phyloP scores from a whole-genome alignment of 92 coral and sea anemone genomes.

The Virgularia gustaviana region DNA sequence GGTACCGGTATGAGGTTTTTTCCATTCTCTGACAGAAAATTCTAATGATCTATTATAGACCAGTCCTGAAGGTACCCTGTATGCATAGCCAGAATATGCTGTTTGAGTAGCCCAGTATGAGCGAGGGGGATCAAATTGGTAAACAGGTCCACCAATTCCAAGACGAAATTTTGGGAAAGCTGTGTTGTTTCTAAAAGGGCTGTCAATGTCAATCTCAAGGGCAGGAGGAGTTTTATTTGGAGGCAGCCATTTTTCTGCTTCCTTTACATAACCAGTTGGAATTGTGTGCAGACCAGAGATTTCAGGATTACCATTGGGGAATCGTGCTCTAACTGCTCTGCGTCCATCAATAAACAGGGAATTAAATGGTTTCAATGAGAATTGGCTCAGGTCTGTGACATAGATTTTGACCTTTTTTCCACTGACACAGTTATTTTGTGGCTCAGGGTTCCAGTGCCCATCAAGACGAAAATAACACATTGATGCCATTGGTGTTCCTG shows the following conservation, averaged over 20 bases:
- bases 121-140: conserved; percentile 30
- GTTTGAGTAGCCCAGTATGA: conserved; percentile 31
- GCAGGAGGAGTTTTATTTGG: conserved; percentile 25
- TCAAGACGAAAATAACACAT: conserved; percentile 37
- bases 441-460: conserved; percentile 35
- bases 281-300: conserved; percentile 21
- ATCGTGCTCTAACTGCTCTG: conserved; percentile 39
- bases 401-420: conserved; percentile 26
- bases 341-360: conserved; percentile 33
- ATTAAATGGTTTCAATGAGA: conserved; percentile 23
- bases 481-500: neutral
- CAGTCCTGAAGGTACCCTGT: conserved; percentile 31
- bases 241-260: conserved; percentile 26
- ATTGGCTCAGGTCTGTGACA: conserved; percentile 5
- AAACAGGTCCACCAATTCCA: conserved; percentile 29
- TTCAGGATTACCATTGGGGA: conserved; percentile 40
- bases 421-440: conserved; percentile 35
- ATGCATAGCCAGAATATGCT: conserved; percentile 21
- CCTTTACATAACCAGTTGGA: conserved; percentile 31
- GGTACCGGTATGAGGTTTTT: conserved; percentile 25
- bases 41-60: conserved; percentile 29
- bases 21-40: conserved; percentile 11
- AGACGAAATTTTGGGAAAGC: conserved; percentile 34
- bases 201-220: conserved; percentile 17
- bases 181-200: conserved; percentile 6